A percentile compares a stretch with the other conserved stretches of the same genome.
These are phyloP conservation scores for Lepus townsendii DNA, from an alignment of 2,797 vertebrate species.

Conservation along the genomic window DNA sequence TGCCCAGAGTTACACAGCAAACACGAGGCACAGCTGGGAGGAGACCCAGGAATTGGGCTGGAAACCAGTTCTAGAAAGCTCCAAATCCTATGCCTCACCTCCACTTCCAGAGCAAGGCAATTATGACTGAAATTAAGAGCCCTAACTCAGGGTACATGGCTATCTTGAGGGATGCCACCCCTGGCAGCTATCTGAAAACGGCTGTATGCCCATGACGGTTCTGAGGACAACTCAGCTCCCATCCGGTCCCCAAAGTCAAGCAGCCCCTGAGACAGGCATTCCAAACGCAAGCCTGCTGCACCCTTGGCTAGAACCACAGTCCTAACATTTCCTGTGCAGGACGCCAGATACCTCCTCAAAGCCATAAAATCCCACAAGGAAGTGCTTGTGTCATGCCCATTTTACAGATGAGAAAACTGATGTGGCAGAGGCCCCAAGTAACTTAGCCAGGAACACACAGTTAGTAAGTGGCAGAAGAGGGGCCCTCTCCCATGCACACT, in stretches of 20 bases:
- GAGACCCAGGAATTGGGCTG: neutral
- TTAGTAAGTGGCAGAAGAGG: neutral
- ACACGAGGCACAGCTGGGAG: neutral
- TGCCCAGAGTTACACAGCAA: neutral
- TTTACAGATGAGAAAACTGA: constrained; percentile 51
- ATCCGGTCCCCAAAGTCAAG: neutral
- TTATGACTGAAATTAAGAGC: neutral
- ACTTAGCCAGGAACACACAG: neutral
- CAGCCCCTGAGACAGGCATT: neutral
- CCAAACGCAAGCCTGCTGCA: neutral
- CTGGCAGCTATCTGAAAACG: neutral
- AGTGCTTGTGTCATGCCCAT: neutral
- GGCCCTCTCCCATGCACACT: neutral
- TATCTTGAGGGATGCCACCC: neutral
- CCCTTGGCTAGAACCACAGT: neutral
- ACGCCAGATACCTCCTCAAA: neutral
- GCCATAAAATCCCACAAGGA: neutral
- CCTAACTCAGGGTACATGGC: neutral
- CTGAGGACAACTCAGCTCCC: neutral
- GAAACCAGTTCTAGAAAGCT: constrained; percentile 34
- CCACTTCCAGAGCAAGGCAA: neutral
- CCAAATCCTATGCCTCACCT: neutral
- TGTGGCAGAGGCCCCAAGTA: neutral
- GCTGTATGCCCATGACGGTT: neutral
- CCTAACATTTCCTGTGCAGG: neutral